phyloP scores from a whole-genome alignment of 2,888 invertebrate species.

The Heliconius ismenius region DNA sequence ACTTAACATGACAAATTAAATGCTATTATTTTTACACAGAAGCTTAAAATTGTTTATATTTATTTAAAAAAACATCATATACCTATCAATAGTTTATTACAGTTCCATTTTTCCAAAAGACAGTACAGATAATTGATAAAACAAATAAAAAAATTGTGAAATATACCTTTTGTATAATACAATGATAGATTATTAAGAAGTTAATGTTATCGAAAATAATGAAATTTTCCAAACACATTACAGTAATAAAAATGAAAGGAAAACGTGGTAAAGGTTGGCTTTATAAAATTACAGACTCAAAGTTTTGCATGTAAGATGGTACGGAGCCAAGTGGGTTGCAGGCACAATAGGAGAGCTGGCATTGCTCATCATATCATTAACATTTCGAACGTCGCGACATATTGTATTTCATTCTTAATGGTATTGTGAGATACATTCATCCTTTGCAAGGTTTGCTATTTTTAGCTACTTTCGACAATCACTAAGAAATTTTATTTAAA shows the following conservation, averaged over 20 bases:
- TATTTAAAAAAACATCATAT: not conserved
- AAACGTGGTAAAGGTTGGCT: slow-evolving; percentile 20
- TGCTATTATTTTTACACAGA: not conserved
- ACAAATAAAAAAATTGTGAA: too few species aligned
- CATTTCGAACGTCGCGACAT: slow-evolving; percentile 54
- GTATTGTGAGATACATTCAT: slow-evolving; percentile 25
- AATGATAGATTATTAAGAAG: too few species aligned
- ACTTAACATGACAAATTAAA: not conserved
- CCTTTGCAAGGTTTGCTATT: slow-evolving; percentile 18
- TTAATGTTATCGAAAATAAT: not conserved
- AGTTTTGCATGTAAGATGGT: slow-evolving; percentile 59
- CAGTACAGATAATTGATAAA: too few species aligned
- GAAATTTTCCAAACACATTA: not conserved
- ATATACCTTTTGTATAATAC: too few species aligned
- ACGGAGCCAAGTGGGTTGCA: slow-evolving; percentile 69
- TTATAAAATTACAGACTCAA: slow-evolving; percentile 38
- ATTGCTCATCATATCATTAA: slow-evolving; percentile 56
- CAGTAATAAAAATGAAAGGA: slow-evolving; percentile 24
- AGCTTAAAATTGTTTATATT: not conserved
- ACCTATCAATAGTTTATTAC: not conserved
- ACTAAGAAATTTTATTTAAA: not conserved
- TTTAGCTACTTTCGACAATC: slow-evolving; percentile 19
- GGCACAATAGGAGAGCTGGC: slow-evolving; percentile 55
- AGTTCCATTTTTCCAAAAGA: not conserved
- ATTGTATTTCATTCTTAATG: slow-evolving; percentile 52